phyloP scores from a whole-genome alignment of 1,140 invertebrate genomes.

The Proales similis region DNA sequence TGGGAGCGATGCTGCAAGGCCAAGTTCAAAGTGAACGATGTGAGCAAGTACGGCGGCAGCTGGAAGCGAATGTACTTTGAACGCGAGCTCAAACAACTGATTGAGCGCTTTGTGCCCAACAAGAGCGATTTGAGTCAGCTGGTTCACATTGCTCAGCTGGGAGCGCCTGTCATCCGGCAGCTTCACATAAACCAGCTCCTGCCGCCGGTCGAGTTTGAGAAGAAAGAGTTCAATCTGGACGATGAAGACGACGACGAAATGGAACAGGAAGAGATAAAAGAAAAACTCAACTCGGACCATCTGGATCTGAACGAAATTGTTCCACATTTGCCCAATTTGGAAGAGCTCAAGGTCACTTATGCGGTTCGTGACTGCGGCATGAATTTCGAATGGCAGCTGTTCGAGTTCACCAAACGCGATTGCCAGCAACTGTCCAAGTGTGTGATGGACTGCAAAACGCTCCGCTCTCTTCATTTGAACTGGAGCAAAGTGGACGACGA shows the following conservation, averaged over 20 bases:
- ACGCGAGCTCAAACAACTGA: constrained; percentile 49
- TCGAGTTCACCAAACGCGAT: constrained; percentile 53
- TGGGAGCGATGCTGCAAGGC: constrained; percentile 42
- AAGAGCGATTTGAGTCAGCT: constrained; percentile 47
- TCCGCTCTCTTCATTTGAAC: constrained; percentile 39
- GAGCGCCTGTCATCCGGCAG: constrained; percentile 47
- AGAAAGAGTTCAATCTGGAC: constrained; percentile 48
- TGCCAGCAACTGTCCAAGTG: constrained; percentile 50
- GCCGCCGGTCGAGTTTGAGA: constrained; percentile 49
- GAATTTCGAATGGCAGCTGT: constrained; percentile 55
- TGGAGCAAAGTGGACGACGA: constrained; percentile 40
- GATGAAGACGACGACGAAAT: constrained; percentile 40
- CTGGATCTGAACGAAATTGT: constrained; percentile 51
- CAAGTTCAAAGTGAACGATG: constrained; percentile 52
- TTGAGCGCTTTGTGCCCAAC: constrained; percentile 53
- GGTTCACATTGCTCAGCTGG: constrained; percentile 43
- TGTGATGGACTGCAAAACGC: constrained; percentile 41
- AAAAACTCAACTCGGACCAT: constrained; percentile 51
- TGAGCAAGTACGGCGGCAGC: constrained; percentile 44
- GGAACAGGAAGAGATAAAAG: constrained; percentile 41
- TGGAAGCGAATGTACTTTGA: constrained; percentile 55
- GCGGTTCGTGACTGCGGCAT: constrained; percentile 53
- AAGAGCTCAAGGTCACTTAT: constrained; percentile 50
- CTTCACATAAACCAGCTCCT: constrained; percentile 50
- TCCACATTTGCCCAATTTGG: constrained; percentile 45